Conservation (phyloP, 2,113 vertebrate species). For the Colius striatus region DNA sequence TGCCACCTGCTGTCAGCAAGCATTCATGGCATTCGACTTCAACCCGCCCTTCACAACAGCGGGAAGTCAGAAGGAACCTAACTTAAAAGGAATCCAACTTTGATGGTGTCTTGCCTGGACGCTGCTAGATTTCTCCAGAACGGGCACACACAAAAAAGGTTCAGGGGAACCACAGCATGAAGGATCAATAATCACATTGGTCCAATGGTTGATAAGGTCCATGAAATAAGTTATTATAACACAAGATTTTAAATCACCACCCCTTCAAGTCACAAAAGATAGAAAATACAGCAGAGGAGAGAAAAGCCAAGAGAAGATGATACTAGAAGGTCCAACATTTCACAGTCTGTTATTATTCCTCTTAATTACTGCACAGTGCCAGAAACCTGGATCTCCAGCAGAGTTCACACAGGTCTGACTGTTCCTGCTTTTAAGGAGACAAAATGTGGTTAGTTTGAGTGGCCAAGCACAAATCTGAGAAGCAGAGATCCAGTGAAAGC, state of each 20-base stretch:
- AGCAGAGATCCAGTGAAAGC: neutral
- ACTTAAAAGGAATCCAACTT: neutral
- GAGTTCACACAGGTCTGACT: neutral
- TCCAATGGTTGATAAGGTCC: neutral
- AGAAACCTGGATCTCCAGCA: neutral
- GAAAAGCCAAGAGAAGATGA: neutral
- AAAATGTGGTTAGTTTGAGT: neutral
- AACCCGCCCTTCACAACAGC: fast-evolving
- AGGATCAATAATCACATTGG: neutral
- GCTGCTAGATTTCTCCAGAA: neutral
- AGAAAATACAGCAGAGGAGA: neutral
- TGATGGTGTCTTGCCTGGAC: neutral
- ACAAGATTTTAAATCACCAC: neutral
- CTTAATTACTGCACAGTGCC: neutral
- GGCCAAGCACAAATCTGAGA: neutral
- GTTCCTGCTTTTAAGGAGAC: too few species aligned
- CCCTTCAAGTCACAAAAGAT: neutral
- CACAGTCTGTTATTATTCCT: neutral
- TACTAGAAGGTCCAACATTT: neutral
- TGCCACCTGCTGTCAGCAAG: conserved; percentile 51
- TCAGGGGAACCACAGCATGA: neutral
- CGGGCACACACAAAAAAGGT: neutral
- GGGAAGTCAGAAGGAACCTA: neutral
- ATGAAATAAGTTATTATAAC: neutral
- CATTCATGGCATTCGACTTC: neutral